Percentiles rank a stretch among this genome's conserved stretches.
Conservation (phyloP, 2,888 invertebrate species). For the Ariolimax columbianus region DNA sequence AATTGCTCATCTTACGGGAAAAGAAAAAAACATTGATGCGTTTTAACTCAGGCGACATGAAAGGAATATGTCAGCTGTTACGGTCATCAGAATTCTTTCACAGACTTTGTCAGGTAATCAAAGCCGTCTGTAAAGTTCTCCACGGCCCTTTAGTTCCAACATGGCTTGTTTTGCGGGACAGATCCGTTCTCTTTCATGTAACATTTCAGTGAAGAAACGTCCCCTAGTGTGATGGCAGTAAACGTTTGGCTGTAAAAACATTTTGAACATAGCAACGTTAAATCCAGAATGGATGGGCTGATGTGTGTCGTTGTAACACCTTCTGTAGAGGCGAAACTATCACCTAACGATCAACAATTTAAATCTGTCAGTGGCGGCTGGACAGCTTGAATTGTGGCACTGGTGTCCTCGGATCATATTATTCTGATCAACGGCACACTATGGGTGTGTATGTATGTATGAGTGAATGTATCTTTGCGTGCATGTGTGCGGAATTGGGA, state of each 20-base stretch:
- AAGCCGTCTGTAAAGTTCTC: neutral
- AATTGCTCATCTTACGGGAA: neutral
- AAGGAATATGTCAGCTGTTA: neutral
- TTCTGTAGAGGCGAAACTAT: neutral
- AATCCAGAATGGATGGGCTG: neutral
- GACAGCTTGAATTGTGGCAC: too few relatives aligned
- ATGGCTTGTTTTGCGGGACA: neutral
- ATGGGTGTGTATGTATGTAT: too few relatives aligned
- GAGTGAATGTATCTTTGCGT: too few relatives aligned
- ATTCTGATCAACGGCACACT: too few relatives aligned
- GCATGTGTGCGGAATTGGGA: too few relatives aligned
- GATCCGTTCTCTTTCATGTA: neutral
- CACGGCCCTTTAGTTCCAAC: neutral
- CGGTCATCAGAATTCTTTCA: neutral
- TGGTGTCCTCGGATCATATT: too few relatives aligned
- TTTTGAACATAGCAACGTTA: neutral
- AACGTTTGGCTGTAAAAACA: neutral
- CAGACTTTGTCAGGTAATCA: neutral
- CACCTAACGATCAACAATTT: too few relatives aligned
- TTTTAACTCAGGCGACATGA: neutral
- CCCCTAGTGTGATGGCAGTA: neutral
- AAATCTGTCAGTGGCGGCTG: too few relatives aligned
- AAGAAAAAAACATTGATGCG: neutral
- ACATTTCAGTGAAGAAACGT: neutral
- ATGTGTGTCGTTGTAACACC: neutral